Base-by-base conservation (phyloP, 1,140 invertebrate genomes). In the Lysiphlebus fabarum region DNA sequence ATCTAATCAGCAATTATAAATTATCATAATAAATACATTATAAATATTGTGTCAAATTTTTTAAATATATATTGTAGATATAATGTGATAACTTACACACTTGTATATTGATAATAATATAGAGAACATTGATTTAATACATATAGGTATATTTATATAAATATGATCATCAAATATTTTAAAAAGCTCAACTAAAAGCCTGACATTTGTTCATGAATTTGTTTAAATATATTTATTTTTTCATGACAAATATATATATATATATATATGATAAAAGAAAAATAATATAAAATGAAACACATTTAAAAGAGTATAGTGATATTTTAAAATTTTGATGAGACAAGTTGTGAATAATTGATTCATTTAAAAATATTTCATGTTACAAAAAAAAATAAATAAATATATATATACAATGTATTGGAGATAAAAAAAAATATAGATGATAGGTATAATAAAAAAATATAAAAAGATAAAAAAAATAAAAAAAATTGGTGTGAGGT, bases 1-100 rank as follows among this genome's bases (percentile, higher is more conserved):
- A 70, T 76, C 67, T 74, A 71, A 76, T 77, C 72, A 72, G 69
- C 66, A 53, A 69, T 74, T 74, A 70, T 63, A 69, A n/a, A 75
- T 69, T 68, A 71, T 26, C 17, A 70, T 66, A 70, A 72, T 73
- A 67, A 67, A 77, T 71, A 72, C 53, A 65, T 65, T 42, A 26
- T 26, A 26, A 26, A 26, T n/a, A n/a, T n/a, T 26, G 17, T 26
- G 17, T 26, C 17, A 26, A 26, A 26, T 2, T 26, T 26, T 26
- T 26, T 26, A n/a, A n/a, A n/a, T n/a, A 4, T 26, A 26, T 26
- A 26, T 26, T 26, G 17, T 26, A 4, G 17, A 26, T 26, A 26
- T 26, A 26, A 26, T 26, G 17, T 26, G 17, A 26, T 26, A 17
- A 17, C 6, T 53, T 10, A 41, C 56, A 41, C 37, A 26, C 14